Conservation (phyloP, 2,888 invertebrate genomes). For the Erpobdella octoculata region DNA sequence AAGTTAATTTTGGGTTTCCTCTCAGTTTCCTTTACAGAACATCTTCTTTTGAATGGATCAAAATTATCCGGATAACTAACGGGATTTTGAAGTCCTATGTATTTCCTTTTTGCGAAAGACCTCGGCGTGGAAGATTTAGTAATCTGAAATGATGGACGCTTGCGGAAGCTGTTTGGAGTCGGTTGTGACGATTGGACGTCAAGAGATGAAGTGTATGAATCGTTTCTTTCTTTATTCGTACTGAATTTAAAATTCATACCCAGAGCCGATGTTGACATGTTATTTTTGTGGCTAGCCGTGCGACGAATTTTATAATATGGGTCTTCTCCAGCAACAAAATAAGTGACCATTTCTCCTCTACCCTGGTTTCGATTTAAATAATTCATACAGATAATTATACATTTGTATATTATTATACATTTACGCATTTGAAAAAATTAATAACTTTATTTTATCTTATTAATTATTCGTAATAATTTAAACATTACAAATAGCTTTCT, state of each 20-base stretch:
- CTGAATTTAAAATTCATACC: neutral
- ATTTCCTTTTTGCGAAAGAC: neutral
- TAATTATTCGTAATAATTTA: neutral
- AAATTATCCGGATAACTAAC: neutral
- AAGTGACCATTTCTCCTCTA: slow-evolving; percentile 52
- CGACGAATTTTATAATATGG: neutral
- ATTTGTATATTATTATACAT: neutral
- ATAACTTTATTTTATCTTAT: neutral
- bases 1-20: neutral
- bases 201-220: neutral
- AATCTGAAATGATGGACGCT: neutral
- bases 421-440: neutral
- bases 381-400: neutral
- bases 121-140: neutral
- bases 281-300: neutral
- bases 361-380: slow-evolving; percentile 43
- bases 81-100: neutral
- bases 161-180: neutral
- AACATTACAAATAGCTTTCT: neutral
- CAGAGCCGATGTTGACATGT: neutral
- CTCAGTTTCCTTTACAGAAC: neutral
- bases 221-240: neutral
- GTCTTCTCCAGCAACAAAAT: slow-evolving; percentile 49
- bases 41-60: neutral
- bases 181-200: neutral